These are phyloP conservation scores for Anomalospiza imberbis DNA, from an alignment of 2,797 vertebrate species.

Conservation along the genomic window DNA sequence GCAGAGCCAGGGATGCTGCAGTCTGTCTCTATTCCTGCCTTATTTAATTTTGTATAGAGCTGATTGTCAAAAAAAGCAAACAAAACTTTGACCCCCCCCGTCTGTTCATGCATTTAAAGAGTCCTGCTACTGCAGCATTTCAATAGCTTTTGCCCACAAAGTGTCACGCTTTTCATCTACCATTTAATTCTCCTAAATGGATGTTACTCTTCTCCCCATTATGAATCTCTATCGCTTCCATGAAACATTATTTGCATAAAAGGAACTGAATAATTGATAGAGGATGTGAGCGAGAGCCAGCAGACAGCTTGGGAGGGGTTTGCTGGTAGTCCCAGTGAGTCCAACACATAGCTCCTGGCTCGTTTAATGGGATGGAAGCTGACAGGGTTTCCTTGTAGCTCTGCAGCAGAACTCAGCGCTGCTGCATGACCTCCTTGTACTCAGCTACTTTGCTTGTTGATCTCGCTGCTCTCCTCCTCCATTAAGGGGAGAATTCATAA, in stretches of 20 bases:
- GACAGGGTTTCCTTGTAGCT: constrained; percentile 80
- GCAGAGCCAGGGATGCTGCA: not conserved
- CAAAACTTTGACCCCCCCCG: not conserved
- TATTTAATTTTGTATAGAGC: constrained; percentile 22
- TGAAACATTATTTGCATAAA: constrained; percentile 81
- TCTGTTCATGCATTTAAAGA: not conserved
- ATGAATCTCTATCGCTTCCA: constrained; percentile 59
- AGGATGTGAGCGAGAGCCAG: constrained; percentile 74
- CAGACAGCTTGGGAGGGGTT: constrained; percentile 61
- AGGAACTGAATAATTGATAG: constrained; percentile 83
- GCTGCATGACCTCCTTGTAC: constrained; percentile 57
- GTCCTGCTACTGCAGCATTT: not conserved
- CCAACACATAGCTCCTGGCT: constrained; percentile 77
- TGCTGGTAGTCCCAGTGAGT: constrained; percentile 67
- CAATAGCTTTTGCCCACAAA: constrained; percentile 8
- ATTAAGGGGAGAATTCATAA: constrained; percentile 51
- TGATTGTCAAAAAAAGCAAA: not conserved
- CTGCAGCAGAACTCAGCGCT: constrained; percentile 73
- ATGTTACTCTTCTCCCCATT: constrained; percentile 47
- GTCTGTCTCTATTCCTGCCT: not conserved
- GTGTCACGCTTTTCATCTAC: constrained; percentile 31
- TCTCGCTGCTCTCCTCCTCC: constrained; percentile 40
- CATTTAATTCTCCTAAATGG: constrained; percentile 68
- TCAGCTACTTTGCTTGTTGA: constrained; percentile 54
- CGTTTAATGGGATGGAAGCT: constrained; percentile 86